phyloP scores from a whole-genome alignment of 1,140 invertebrate species.

The Copidosoma floridanum region DNA sequence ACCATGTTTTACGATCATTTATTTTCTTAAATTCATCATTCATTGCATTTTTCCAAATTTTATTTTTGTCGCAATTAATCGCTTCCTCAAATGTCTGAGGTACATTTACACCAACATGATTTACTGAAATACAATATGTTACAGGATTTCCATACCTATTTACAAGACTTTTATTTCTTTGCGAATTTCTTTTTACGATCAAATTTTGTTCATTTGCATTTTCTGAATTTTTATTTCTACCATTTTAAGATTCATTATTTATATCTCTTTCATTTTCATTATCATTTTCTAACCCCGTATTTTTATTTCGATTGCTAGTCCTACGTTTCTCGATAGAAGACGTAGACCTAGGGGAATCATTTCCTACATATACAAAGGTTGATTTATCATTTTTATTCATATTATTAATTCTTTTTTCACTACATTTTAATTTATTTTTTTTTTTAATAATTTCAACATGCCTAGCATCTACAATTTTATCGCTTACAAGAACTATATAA shows the following conservation, averaged over 20 bases:
- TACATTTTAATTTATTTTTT: too few species aligned
- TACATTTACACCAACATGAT: not conserved
- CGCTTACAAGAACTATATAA: constrained; percentile 6
- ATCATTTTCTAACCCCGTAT: too few species aligned
- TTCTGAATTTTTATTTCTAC: not conserved
- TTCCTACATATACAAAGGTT: too few species aligned
- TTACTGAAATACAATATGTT: not conserved
- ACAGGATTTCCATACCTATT: not conserved
- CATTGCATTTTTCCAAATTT: not conserved
- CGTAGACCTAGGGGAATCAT: too few species aligned
- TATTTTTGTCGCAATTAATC: not conserved
- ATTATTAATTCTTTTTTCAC: too few species aligned
- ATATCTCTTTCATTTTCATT: not conserved
- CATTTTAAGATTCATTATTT: constrained; percentile 7
- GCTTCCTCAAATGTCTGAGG: not conserved
- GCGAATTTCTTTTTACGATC: not conserved
- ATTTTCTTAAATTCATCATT: not conserved
- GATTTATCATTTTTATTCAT: too few species aligned
- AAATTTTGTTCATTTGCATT: not conserved
- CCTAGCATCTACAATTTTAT: constrained; percentile 9
- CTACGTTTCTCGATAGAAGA: too few species aligned
- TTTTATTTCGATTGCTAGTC: too few species aligned
- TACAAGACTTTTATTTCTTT: not conserved
- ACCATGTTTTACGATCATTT: not conserved
- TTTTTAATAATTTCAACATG: constrained; percentile 1